phyloP scores from a whole-genome alignment of 2,888 invertebrate genomes.

The Bembecia ichneumoniformis region DNA sequence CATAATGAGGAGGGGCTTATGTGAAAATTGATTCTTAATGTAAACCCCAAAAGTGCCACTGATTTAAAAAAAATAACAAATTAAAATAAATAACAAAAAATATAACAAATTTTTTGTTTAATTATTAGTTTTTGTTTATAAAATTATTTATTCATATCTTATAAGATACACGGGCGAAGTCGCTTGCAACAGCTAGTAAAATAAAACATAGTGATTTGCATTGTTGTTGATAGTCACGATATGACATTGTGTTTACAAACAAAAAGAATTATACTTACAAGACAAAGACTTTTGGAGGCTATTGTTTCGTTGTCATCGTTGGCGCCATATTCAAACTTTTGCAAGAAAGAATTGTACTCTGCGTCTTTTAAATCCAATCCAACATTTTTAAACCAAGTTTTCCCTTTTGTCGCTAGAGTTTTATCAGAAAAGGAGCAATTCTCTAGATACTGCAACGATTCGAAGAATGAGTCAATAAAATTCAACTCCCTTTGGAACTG shows the following conservation, averaged over 20 bases:
- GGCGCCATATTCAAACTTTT: slow-evolving; percentile 47
- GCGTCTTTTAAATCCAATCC: slow-evolving; percentile 33
- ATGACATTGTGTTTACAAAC: slow-evolving; percentile 42
- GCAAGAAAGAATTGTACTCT: slow-evolving; percentile 42
- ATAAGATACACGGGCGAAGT: no score
- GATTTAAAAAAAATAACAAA: no score
- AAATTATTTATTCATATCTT: no score
- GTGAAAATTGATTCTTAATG: no score
- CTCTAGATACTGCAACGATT: slow-evolving; percentile 60
- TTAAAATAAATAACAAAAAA: no score
- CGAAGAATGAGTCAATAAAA: slow-evolving; percentile 65
- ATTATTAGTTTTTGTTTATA: no score
- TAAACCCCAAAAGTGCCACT: no score
- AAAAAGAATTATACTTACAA: slow-evolving; percentile 58
- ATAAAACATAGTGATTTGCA: no score
- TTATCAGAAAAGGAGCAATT: slow-evolving; percentile 43
- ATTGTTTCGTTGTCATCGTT: slow-evolving; percentile 55
- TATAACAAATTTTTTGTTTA: no score
- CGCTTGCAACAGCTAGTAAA: no score
- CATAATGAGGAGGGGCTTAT: no score
- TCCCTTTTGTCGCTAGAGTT: slow-evolving; percentile 16
- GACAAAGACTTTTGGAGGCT: slow-evolving; percentile 65
- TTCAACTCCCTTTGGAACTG: slow-evolving; percentile 62
- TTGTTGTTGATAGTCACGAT: no score
- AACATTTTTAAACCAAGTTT: slow-evolving; percentile 21